These are phyloP conservation scores for Pogonognathellus flavescens DNA, from an alignment of 1,140 invertebrate genomes.

Conservation along the genomic window DNA sequence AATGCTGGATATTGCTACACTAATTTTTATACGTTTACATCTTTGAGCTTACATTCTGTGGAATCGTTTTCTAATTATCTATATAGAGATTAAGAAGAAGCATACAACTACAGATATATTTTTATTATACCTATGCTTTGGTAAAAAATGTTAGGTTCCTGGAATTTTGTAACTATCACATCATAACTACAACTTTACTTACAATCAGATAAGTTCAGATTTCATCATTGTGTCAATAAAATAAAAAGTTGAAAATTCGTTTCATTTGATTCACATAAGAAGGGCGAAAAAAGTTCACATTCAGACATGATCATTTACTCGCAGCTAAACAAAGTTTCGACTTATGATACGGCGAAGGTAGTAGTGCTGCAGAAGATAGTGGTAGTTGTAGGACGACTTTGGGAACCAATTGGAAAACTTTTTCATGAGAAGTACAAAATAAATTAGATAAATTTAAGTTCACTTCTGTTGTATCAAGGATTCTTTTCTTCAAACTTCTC, in stretches of 20 bases:
- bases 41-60: too few relatives aligned
- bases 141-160: too few relatives aligned
- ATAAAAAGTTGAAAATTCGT: neutral
- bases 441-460: constrained; percentile 30
- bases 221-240: neutral
- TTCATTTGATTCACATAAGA: neutral
- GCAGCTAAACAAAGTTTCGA: constrained; percentile 6
- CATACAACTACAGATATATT: too few relatives aligned
- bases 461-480: neutral
- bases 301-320: constrained; percentile 42
- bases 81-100: too few relatives aligned
- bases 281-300: constrained; percentile 29
- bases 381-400: neutral
- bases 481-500: constrained; percentile 33
- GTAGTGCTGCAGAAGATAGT: too few relatives aligned
- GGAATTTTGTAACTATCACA: too few relatives aligned
- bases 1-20: too few relatives aligned
- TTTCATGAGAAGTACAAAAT: neutral
- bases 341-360: neutral
- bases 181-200: too few relatives aligned
- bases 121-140: too few relatives aligned
- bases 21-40: too few relatives aligned
- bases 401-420: neutral
- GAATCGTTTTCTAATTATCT: too few relatives aligned
- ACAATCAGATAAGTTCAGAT: neutral